phyloP scores from a whole-genome alignment of 1,140 invertebrate genomes.

The Drosophila subpulchrella region DNA sequence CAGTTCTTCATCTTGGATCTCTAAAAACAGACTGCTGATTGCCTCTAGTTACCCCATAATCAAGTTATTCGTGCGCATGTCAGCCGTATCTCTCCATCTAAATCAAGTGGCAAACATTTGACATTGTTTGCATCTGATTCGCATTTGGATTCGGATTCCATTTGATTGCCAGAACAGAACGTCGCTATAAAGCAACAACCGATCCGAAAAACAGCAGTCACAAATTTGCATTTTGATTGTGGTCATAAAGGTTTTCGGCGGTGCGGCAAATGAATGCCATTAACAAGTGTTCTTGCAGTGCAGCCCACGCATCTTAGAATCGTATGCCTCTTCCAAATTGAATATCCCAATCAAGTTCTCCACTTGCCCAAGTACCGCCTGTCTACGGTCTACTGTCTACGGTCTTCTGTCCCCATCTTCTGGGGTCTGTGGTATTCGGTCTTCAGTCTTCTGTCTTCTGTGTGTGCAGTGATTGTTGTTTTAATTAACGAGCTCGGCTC shows the following conservation, averaged over 20 bases:
- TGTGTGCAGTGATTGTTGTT: constrained; percentile 67
- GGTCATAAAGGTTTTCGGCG: constrained; percentile 25
- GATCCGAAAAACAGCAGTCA: not conserved
- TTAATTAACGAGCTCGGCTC: constrained; percentile 71
- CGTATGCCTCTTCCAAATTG: not conserved
- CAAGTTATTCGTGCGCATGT: constrained; percentile 63
- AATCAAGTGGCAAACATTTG: constrained; percentile 51
- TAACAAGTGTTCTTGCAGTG: constrained; percentile 9
- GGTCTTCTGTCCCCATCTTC: not conserved
- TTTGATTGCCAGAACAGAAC: constrained; percentile 34
- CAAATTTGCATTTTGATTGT: constrained; percentile 46
- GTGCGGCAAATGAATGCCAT: constrained; percentile 16
- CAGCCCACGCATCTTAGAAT: constrained; percentile 6
- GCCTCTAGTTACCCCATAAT: constrained; percentile 44
- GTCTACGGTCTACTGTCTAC: not conserved
- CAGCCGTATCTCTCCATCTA: constrained; percentile 49
- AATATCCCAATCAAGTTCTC: constrained; percentile 29
- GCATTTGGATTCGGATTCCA: constrained; percentile 17
- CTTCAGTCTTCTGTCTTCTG: constrained; percentile 21
- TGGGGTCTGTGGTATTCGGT: constrained; percentile 1
- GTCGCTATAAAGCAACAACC: not conserved
- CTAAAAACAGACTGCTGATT: constrained; percentile 21
- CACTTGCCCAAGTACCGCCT: constrained; percentile 1
- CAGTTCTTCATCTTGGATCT: constrained; percentile 8
- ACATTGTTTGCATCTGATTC: constrained; percentile 39